These are phyloP conservation scores for Dendrolimus kikuchii DNA, from an alignment of 1,140 invertebrate species.

Conservation along the genomic window DNA sequence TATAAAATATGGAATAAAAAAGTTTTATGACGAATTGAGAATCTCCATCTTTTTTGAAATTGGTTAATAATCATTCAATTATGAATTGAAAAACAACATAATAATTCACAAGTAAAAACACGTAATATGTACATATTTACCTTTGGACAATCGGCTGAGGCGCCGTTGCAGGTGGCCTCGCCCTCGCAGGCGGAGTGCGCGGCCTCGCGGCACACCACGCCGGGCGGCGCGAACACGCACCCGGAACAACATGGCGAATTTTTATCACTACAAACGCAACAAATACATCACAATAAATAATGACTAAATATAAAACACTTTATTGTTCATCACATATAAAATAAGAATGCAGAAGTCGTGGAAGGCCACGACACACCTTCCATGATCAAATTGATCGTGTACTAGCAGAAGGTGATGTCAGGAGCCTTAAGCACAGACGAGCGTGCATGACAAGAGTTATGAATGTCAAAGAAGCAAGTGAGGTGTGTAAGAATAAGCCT, in stretches of 20 bases:
- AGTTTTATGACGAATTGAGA: background rate
- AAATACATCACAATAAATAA: background rate
- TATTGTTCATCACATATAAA: no score
- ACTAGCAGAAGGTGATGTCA: no score
- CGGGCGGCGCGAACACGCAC: constrained; percentile 87
- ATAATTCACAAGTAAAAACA: background rate
- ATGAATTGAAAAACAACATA: no score
- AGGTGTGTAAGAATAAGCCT: no score
- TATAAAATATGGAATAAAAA: constrained; percentile 1
- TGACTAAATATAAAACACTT: background rate
- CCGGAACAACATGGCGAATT: constrained; percentile 95
- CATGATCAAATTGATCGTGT: no score
- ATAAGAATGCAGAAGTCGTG: no score
- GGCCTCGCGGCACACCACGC: constrained; percentile 88
- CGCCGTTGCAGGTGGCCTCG: constrained; percentile 81
- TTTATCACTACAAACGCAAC: constrained; percentile 78
- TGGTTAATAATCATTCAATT: no score
- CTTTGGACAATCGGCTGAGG: constrained; percentile 71
- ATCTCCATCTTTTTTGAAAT: no score
- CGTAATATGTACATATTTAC: constrained; percentile 30
- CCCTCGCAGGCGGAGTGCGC: constrained; percentile 93
- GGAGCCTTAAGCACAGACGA: no score
- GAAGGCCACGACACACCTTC: no score
- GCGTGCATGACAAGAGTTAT: no score
- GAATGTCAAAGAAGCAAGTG: no score